Conservation (phyloP, 2,113 vertebrate genomes). For the Tachysurus fulvidraco region DNA sequence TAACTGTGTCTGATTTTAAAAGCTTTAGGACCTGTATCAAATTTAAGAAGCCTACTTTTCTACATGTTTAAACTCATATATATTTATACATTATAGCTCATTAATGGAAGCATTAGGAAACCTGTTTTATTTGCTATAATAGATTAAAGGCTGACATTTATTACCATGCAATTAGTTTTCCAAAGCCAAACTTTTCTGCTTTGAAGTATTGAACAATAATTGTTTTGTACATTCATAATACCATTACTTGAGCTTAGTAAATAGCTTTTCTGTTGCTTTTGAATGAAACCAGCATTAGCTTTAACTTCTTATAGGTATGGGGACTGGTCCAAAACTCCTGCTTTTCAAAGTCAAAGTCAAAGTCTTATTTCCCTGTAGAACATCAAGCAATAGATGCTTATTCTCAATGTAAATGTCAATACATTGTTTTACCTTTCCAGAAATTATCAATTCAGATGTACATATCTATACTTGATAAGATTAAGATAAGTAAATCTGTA, state of each 20-base stretch:
- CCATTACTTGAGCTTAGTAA: constrained; percentile 57
- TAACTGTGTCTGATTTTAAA: background rate
- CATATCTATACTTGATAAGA: background rate
- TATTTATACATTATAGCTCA: constrained; percentile 44
- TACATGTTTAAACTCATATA: too few species aligned
- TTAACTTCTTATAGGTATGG: constrained; percentile 61
- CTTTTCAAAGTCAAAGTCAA: constrained; percentile 59
- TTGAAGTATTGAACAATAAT: constrained; percentile 64
- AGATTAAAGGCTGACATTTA: constrained; percentile 64
- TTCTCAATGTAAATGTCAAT: background rate
- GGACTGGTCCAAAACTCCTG: constrained; percentile 57
- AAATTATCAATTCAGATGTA: background rate
- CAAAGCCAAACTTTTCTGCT: constrained; percentile 56
- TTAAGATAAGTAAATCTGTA: background rate
- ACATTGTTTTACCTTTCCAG: background rate
- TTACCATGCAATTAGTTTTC: constrained; percentile 61
- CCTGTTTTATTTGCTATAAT: constrained; percentile 60
- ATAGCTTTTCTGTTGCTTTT: constrained; percentile 52
- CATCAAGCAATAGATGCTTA: background rate
- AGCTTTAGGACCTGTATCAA: background rate
- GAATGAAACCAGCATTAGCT: constrained; percentile 55
- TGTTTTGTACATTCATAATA: constrained; percentile 61
- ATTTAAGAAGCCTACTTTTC: constrained; percentile 48
- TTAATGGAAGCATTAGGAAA: constrained; percentile 59
- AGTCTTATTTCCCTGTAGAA: background rate